Base-by-base conservation (phyloP, 35 echinoderm and acorn worm genomes). In the Anneissia japonica region DNA sequence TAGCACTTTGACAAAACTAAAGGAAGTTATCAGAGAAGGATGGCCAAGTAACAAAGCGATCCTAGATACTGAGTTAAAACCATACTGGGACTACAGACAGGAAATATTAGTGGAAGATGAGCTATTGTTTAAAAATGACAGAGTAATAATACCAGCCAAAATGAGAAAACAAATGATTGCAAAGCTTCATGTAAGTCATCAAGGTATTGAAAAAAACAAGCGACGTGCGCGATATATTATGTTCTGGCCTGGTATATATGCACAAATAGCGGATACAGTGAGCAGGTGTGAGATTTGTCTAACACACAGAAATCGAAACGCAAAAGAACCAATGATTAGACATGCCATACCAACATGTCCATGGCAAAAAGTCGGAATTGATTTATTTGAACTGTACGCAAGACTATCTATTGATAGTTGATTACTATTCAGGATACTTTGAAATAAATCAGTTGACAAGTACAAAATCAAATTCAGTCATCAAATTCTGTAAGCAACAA, bases 91-190 rank as follows among this genome's bases (percentile, higher is more conserved):
- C 34, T 80, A 77, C n/a, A 76, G 87, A 43, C 72, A 84, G 74
- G 92, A 90, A 81, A 36, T 94, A 40, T 78, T 84, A 23, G 32
- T 91, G 12, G 89, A 90, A 79, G 34, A 94, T 81, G 77, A 32
- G 23, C 36, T 81, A 30, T 77, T 86, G 34, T 86, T 79, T 16
- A 76, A 46, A 29, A 79, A 86, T 31, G 32, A 78, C 11, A 76
- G 31, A 78, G 23, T 86, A 36, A 34, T 86, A 46, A 76, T 85
- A 26, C 84, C 84, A 6, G 5, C 17, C 7, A 76, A 14, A 32
- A 10, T 85, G 51, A 26, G 84, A 1, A 31, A 30, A 85, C 6
- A 41, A 13, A 85, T 85, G 82, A 39, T 92, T 0, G 32, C 73
- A 77, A 92, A 88, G 79, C 1, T 92, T 0, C 90, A 92, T 74